phyloP scores from a whole-genome alignment of 2,888 invertebrate species.

The Athalia circularis region DNA sequence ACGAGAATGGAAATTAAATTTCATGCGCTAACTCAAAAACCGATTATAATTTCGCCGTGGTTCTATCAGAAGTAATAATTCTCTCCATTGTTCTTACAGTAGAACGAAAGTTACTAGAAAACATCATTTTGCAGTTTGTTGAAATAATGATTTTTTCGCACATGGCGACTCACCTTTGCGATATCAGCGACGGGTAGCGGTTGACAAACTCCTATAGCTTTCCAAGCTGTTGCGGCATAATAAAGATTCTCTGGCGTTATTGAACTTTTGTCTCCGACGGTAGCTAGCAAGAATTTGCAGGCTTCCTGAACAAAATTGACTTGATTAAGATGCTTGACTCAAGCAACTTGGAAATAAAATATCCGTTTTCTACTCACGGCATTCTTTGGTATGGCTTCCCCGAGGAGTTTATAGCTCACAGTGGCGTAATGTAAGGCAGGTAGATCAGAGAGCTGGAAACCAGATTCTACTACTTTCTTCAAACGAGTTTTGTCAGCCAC shows the following conservation, averaged over 20 bases:
- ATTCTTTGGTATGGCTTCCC: constrained; percentile 76
- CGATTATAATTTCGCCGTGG: constrained; percentile 16
- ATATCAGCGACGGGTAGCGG: constrained; percentile 76
- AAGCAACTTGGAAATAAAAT: background rate
- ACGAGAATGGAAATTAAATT: constrained; percentile 45
- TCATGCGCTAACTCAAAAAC: constrained; percentile 32
- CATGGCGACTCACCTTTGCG: constrained; percentile 68
- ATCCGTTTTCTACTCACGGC: constrained; percentile 74
- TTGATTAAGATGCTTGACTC: constrained; percentile 17
- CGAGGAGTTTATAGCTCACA: constrained; percentile 82
- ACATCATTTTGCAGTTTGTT: constrained; percentile 58
- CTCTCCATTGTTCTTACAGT: constrained; percentile 63
- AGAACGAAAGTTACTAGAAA: constrained; percentile 66
- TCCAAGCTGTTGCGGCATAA: constrained; percentile 81
- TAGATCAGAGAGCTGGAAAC: constrained; percentile 76
- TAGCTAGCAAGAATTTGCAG: constrained; percentile 74
- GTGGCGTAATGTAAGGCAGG: constrained; percentile 83
- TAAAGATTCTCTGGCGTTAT: constrained; percentile 76
- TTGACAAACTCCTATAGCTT: constrained; percentile 77
- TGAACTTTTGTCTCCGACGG: constrained; percentile 67
- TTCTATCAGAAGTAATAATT: constrained; percentile 50
- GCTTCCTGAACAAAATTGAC: constrained; percentile 68
- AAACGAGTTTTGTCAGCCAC: constrained; percentile 65
- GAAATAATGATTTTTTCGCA: constrained; percentile 7
- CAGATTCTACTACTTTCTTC: constrained; percentile 66